phyloP scores from a whole-genome alignment of 1,140 invertebrate genomes.

The Plodia interpunctella region DNA sequence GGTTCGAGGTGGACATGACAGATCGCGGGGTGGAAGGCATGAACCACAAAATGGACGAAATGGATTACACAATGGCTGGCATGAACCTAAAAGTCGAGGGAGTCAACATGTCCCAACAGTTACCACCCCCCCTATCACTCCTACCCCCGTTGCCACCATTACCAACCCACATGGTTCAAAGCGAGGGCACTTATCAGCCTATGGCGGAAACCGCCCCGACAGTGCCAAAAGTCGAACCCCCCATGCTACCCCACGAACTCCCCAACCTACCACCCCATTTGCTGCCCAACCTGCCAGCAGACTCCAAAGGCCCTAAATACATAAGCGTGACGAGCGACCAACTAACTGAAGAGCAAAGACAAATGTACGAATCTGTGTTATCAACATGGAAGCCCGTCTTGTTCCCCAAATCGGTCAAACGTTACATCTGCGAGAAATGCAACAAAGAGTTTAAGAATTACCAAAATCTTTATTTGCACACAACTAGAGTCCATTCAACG shows the following conservation, averaged over 20 bases:
- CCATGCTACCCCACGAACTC: constrained; percentile 4
- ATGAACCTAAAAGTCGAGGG: background rate
- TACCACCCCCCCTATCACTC: background rate
- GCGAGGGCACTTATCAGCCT: background rate
- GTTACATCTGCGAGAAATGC: constrained; percentile 64
- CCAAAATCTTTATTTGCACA: constrained; percentile 64
- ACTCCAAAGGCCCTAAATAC: constrained; percentile 37
- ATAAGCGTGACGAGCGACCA: constrained; percentile 50
- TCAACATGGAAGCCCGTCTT: constrained; percentile 62
- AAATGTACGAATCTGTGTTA: constrained; percentile 66
- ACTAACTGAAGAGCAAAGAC: constrained; percentile 55
- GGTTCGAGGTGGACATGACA: background rate
- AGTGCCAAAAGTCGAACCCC: background rate
- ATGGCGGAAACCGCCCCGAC: background rate
- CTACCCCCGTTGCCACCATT: background rate
- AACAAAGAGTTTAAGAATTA: constrained; percentile 70
- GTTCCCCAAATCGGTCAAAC: constrained; percentile 52
- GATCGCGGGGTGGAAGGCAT: background rate
- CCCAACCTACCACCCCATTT: background rate
- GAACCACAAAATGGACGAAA: background rate
- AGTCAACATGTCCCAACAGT: background rate
- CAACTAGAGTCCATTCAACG: constrained; percentile 57
- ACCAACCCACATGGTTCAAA: background rate
- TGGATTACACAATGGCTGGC: background rate
- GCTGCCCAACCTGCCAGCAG: constrained; percentile 14